phyloP scores from a whole-genome alignment of 1,140 invertebrate species.

The Telenomus remus region DNA sequence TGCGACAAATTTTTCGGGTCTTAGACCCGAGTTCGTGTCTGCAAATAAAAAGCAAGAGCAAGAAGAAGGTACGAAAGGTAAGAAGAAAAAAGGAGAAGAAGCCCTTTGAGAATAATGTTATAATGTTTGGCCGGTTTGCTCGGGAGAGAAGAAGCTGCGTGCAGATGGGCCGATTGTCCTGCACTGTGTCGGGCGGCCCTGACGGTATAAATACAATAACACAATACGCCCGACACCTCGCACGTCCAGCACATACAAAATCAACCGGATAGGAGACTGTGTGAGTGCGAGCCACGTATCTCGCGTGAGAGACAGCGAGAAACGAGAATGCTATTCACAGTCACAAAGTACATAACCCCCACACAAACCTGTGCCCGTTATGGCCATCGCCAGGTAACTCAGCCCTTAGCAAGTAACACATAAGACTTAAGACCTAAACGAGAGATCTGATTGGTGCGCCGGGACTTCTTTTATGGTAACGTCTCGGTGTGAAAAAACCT shows the following conservation, averaged over 20 bases:
- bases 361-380: constrained; percentile 25
- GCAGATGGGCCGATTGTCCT: constrained; percentile 51
- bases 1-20: constrained; percentile 38
- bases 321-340: constrained; percentile 47
- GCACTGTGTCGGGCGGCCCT: constrained; percentile 34
- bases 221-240: constrained; percentile 54
- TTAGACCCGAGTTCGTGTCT: constrained; percentile 7
- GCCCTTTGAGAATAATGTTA: constrained; percentile 1
- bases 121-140: constrained; percentile 19
- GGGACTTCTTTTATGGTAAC: constrained; percentile 28
- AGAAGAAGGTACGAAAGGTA: neutral
- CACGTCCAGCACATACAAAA: constrained; percentile 21
- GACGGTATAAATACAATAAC: constrained; percentile 57
- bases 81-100: no score
- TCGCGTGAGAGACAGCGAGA: constrained; percentile 9
- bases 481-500: constrained; percentile 53
- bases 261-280: constrained; percentile 17
- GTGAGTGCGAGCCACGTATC: neutral
- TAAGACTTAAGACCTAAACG: neutral
- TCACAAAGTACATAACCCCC: neutral
- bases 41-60: neutral
- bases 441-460: constrained; percentile 17
- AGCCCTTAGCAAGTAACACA: constrained; percentile 4
- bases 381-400: constrained; percentile 39
- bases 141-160: constrained; percentile 24